Conservation (phyloP, 2,797 vertebrate species). For the Peromyscus aztecus region DNA sequence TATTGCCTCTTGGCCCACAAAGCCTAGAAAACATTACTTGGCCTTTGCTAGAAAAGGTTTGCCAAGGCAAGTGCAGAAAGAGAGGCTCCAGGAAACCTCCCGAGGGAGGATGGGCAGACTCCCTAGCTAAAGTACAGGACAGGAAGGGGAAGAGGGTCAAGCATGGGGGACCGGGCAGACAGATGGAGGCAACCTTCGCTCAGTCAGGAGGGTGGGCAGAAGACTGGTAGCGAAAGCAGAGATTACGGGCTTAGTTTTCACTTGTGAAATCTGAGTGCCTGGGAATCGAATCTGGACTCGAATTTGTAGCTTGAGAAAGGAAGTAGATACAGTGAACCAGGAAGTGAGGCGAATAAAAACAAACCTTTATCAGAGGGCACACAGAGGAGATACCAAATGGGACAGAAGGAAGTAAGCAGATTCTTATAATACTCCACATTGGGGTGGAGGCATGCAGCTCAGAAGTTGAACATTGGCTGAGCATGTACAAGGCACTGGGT, state of each 20-base stretch:
- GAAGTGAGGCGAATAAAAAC: conserved; percentile 23
- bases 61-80: background rate
- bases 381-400: background rate
- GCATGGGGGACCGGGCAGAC: background rate
- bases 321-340: background rate
- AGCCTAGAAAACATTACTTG: conserved; percentile 16
- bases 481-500: background rate
- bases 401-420: background rate
- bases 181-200: background rate
- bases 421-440: background rate
- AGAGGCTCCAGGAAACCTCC: background rate
- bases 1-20: background rate
- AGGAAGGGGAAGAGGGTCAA: background rate
- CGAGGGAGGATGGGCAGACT: background rate
- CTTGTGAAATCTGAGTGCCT: background rate
- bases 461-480: background rate
- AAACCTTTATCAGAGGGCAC: background rate
- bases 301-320: conserved; percentile 13
- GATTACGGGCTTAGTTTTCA: background rate
- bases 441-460: background rate
- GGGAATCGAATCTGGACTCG: background rate
- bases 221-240: background rate
- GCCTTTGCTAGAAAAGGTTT: background rate
- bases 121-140: background rate
- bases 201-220: background rate